Base-by-base conservation (phyloP, 2,797 vertebrate genomes). In the Uromys caudimaculatus region DNA sequence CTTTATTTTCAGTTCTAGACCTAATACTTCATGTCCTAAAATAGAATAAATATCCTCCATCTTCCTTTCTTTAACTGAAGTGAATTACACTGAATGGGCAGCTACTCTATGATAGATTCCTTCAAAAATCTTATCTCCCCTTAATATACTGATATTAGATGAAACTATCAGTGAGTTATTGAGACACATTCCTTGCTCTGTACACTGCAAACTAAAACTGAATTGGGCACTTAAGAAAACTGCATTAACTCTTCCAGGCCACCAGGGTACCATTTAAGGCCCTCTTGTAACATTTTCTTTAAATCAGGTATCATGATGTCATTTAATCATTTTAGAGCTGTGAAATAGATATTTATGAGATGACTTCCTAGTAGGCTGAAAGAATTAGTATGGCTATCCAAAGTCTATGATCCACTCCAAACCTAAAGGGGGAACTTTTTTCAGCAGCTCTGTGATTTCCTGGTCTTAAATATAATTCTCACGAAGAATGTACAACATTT, bases 251-350 rank as follows among this genome's bases (percentile, higher is more conserved):
- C 95, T 89, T 93, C 93, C 58, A 79, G 47, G 94, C 94, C 97
- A 95, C 97, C 29, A 97, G 97, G 81, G 96, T 95, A 90, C 67
- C 94, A 96, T 97, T 97, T 95, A 97, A 95, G 47, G 64, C 50
- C 82, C 50, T 94, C 83, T 91, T 91, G 93, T 93, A 97, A 97
- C 91, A 95, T 95, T 95, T 95, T 94, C 90, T 94, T 97, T 96
- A 97, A 97, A 93, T 88, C 64, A 97, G 89, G 95, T 96, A 97
- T 97, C 67, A 94, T 97, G 94, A 97, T 97, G 95, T 97, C 96
- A 97, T 96, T 97, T 95, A 95, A 96, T 97, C 83, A 97, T 97
- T 94, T 95, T 88, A 98, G 93, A 96, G 67, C 60, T 92, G 44
- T 86, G 94, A 98, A 98, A 97, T 89, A 89, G 96, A 94, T 97